Evolutionary conservation across 2,113 vertebrate species (phyloP), one percentile per base, ranked within the genome.

Genomic region (Hyaena hyaena): DNA sequence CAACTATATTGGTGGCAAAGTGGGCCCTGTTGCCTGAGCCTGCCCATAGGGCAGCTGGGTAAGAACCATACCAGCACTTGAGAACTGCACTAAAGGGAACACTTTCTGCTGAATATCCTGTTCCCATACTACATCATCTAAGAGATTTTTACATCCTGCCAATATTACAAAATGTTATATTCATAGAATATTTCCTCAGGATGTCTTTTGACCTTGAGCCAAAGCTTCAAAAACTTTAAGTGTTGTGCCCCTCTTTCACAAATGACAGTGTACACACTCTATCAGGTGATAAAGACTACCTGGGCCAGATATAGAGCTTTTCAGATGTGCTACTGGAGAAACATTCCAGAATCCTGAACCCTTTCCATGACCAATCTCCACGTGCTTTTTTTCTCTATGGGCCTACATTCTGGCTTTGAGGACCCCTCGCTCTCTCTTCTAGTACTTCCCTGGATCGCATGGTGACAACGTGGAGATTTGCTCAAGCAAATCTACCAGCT

Each of bases 371-470:
- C 66, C 99, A 99, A 98, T 98, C 99, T 55, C 98, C 98, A 16
- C 99, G 99, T 98, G 98, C 98, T 98, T 99, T 98, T 99, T 43
- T 99, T 99, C 73, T 98, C 99, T 98, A 99, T 99, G 0, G 99
- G 99, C 97, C 93, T 99, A 69, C 99, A 98, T 98, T 99, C 98
- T 31, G 99, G 99, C 73, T 98, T 99, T 2, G 99, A 99, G 94
- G 99, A 99, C 92, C 97, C 98, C 80, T 98, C 99, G 98, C 98
- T 48, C 97, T 99, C 68, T 98, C 98, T 3, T 99, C 98, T 15
- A 99, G 99, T 0, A 98, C 99, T 7, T 99, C 99, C 2, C 90
- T 99, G 31, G 99, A 99, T 97, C 99, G 99, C 95, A 99, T 99
- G 0, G 99, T 99, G 0, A 99, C 99, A 99, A 99, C 99, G 15